Percentiles rank a stretch among this genome's conserved stretches.
Conservation (phyloP, 2,113 vertebrate genomes). For the Saccopteryx leptura region DNA sequence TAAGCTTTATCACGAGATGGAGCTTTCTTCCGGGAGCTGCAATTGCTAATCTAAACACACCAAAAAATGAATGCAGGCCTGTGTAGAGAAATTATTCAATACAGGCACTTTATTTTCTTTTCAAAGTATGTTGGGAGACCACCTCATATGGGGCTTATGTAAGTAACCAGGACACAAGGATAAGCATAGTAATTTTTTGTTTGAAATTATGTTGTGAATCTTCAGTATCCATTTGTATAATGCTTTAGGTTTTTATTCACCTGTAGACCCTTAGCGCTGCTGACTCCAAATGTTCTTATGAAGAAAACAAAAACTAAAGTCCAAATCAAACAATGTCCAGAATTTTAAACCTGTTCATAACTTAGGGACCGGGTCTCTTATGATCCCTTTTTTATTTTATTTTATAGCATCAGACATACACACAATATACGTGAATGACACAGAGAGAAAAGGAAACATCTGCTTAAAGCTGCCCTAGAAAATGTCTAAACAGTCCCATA, state of each 20-base stretch:
- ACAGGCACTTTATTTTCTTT: background rate
- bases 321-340: conserved; percentile 21
- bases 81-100: background rate
- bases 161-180: background rate
- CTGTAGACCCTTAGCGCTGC: background rate
- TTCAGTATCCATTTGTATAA: background rate
- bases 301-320: background rate
- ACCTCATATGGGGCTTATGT: background rate
- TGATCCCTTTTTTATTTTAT: background rate
- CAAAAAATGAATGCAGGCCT: background rate
- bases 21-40: background rate
- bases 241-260: conserved; percentile 25
- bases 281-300: background rate
- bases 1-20: background rate
- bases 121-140: background rate
- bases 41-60: background rate
- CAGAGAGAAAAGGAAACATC: background rate
- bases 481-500: background rate
- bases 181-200: background rate
- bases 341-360: background rate
- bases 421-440: background rate
- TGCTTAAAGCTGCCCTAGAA: conserved; percentile 10
- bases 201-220: background rate
- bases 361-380: background rate
- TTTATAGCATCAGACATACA: background rate